These are phyloP conservation scores for Piprites chloris DNA, from an alignment of 2,113 vertebrate species.

Conservation along the genomic window DNA sequence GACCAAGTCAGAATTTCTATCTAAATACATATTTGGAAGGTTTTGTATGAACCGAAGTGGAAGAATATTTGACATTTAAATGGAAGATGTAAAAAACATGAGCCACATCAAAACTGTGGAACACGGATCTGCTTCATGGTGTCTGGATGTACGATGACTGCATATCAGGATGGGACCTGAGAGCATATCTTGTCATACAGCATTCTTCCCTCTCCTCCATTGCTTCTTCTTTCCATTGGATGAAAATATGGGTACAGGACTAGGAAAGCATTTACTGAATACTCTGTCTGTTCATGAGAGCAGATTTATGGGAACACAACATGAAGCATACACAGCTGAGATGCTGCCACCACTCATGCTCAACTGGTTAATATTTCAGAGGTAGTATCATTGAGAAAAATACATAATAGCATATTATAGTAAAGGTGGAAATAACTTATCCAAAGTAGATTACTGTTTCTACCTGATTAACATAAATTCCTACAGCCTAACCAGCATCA, in stretches of 20 bases:
- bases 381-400: neutral
- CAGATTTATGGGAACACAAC: neutral
- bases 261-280: neutral
- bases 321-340: neutral
- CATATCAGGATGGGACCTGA: neutral
- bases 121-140: neutral
- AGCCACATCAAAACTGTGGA: neutral
- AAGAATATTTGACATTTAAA: neutral
- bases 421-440: neutral
- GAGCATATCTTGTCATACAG: rapidly evolving
- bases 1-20: neutral
- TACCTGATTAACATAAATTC: neutral
- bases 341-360: neutral
- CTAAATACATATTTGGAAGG: neutral
- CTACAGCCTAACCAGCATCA: neutral
- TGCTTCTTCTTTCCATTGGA: neutral
- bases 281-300: neutral
- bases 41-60: neutral
- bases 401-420: neutral
- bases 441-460: neutral
- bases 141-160: neutral
- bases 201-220: neutral
- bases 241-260: neutral
- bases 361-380: neutral
- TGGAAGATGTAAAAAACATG: neutral